These are phyloP conservation scores for Steinernema khuongi DNA, from an alignment of 1,140 invertebrate species.

Conservation along the genomic window DNA sequence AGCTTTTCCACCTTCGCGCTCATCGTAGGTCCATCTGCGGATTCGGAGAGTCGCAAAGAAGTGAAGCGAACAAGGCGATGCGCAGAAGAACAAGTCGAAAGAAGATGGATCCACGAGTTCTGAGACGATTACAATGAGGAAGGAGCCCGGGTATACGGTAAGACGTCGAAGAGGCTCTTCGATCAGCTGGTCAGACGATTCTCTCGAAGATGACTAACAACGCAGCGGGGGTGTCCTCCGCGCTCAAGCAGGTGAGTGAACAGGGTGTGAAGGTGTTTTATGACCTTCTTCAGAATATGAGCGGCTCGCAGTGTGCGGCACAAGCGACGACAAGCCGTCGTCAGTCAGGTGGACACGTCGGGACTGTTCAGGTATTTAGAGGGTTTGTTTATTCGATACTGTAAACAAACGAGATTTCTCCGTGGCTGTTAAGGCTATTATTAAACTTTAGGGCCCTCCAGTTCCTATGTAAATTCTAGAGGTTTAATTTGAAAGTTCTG, in stretches of 20 bases:
- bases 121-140: not conserved
- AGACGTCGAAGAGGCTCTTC: not conserved
- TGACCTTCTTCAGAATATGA: not conserved
- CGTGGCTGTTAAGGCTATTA: too few species aligned
- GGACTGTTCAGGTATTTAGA: not conserved
- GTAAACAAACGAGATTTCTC: too few species aligned
- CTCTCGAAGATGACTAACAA: not conserved
- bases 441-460: too few species aligned
- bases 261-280: not conserved
- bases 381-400: not conserved
- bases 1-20: constrained; percentile 16
- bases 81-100: too few species aligned
- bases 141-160: too few species aligned
- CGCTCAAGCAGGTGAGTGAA: not conserved
- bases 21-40: not conserved
- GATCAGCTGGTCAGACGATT: not conserved
- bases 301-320: too few species aligned
- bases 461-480: too few species aligned
- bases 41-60: not conserved
- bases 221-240: not conserved
- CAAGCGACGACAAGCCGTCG: too few species aligned
- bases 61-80: too few species aligned
- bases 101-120: too few species aligned
- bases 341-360: too few species aligned
- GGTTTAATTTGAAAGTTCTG: too few species aligned